Base-by-base conservation (phyloP, 2,113 vertebrate species). In the Ameiurus melas region DNA sequence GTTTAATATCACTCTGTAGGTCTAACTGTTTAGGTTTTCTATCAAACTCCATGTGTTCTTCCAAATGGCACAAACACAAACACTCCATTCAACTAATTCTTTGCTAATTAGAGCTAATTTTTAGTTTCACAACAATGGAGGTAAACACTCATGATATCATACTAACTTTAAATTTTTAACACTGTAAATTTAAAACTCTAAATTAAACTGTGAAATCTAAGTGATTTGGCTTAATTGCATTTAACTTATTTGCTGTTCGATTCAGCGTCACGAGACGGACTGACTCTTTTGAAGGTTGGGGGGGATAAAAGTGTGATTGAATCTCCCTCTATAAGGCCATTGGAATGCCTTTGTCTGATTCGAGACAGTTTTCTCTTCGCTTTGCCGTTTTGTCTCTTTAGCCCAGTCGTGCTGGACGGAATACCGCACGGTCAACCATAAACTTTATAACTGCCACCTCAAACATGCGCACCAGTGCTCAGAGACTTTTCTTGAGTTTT, bases 381-480 rank as follows among this genome's bases (percentile, higher is more conserved):
- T 36, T 71, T 85, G n/a, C 47, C 22, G 64, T 85, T 85, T 78
- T 39, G 70, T 27, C 55, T 66, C 66, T 64, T 86, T 33, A 57
- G 51, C 79, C 5, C n/a, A 27, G 13, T 43, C 47, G 47, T 22
- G 53, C 60, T 86, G 84, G 87, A 83, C 79, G 30, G 27, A 84
- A 84, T 30, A 39, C 79, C 60, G 84, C 62, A 39, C 17, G 51
- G 87, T 68, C 53, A 73, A 86, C 79, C 75, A 84, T 86, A 90
- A 88, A 83, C 33, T 75, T 85, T 90, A 62, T 73, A 87, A 79
- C 83, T 75, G 43, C 86, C 64, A 47, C 89, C 83, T 88, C 89
- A 88, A 90, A 90, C 78, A 88, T 90, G 83, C 68, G 27, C 57
- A 39, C 13, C 80, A 53, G 66, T 64, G 79, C 60, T 22, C 51